Evolutionary conservation across 1,140 invertebrate genomes (phyloP), one percentile per base, ranked within the genome.

Genomic region (Copidosoma floridanum): DNA sequence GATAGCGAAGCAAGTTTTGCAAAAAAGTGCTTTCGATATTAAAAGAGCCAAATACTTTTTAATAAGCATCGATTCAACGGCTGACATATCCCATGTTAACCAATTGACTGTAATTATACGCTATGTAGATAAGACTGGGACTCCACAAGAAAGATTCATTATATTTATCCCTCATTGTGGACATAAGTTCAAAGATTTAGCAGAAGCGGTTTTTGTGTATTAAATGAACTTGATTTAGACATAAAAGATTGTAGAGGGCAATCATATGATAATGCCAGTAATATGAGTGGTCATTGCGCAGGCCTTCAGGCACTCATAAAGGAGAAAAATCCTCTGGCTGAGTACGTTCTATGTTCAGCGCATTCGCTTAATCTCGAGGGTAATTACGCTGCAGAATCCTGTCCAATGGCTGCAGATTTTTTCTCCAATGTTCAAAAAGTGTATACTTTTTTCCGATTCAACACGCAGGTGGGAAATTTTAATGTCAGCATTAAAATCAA

Each of bases 231-330:
- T 50, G 52, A 55, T 35, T 59, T 76, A 54, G 51, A 66, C 48
- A 73, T 73, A n/a, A 66, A 70, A 66, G 43, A 76, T 69, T 75
- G 71, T 57, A 57, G 73, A 40, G 66, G 65, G 6, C 71, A 76
- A 58, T 56, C 59, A 6, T 75, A 75, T 55, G 71, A 71, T 50
- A 74, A 74, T 67, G 72, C 68, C 0, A 40, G 26, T 20, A 75
- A 72, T 65, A 76, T 76, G 68, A 51, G 64, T 27, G 70, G 71
- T 37, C 59, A 43, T 14, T 73, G 72, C 37, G 44, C 55, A 56
- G 71, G 70, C 37, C 56, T 70, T 48, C 65, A 72, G 62, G 59
- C 69, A 10, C 50, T 40, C 43, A 68, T 73, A 12, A 69, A 66
- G 57, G 40, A 66, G 24, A n/a, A 50, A 27, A 62, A 55, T 63